These are phyloP conservation scores for Eucriotettix oculatus DNA, from an alignment of 2,888 invertebrate genomes.

Conservation along the genomic window DNA sequence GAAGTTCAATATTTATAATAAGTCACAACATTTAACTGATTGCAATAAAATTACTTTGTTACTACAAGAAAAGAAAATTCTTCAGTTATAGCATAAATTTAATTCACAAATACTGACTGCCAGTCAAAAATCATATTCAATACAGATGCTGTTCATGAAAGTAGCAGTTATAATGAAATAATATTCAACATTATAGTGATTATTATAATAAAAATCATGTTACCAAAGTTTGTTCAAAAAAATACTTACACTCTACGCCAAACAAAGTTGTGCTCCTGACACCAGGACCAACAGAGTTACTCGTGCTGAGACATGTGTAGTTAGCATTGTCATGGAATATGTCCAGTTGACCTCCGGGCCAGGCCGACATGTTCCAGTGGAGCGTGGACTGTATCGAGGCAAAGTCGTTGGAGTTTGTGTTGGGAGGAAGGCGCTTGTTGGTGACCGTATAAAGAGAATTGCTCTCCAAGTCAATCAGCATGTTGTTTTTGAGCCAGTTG, in stretches of 20 bases:
- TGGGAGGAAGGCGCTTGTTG: conserved; percentile 49
- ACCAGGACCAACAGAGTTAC: conserved; percentile 59
- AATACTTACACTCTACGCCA: conserved; percentile 72
- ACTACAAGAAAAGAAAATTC: too few relatives aligned
- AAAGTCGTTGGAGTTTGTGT: conserved; percentile 68
- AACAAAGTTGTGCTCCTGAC: conserved; percentile 73
- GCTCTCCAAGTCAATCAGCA: conserved; percentile 37
- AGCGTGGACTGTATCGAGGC: conserved; percentile 77
- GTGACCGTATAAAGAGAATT: conserved; percentile 18
- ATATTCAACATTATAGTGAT: too few relatives aligned
- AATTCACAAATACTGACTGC: too few relatives aligned
- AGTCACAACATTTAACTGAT: too few relatives aligned
- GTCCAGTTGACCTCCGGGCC: conserved; percentile 63
- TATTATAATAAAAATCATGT: too few relatives aligned
- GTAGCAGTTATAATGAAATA: too few relatives aligned
- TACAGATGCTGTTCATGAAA: too few relatives aligned
- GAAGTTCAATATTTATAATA: too few relatives aligned
- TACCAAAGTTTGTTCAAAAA: too few relatives aligned
- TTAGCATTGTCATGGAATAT: conserved; percentile 59
- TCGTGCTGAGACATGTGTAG: conserved; percentile 68
- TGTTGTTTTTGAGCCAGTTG: conserved; percentile 67
- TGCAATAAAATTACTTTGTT: too few relatives aligned
- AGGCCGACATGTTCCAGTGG: conserved; percentile 74
- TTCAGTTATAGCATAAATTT: too few relatives aligned
- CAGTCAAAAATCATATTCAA: too few relatives aligned